Base-by-base conservation (phyloP, 2,113 vertebrate species). In the Mustelus asterias region DNA sequence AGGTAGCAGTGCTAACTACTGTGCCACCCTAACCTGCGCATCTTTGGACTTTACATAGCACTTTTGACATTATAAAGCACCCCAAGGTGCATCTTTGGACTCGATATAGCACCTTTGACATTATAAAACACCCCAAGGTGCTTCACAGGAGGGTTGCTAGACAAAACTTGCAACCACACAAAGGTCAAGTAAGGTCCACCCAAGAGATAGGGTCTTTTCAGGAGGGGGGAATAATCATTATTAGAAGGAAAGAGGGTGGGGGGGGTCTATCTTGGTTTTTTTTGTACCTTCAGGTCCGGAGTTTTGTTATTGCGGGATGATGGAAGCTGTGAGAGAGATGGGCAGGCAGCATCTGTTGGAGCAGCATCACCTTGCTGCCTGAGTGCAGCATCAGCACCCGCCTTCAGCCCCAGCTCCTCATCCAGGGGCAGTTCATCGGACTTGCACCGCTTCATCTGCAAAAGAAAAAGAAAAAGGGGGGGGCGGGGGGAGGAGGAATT, bases 271-370 rank as follows among this genome's bases (percentile, higher is more conserved):
- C 14, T 83, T n/a, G 16, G 10, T 16, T 29, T 9, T 10, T n/a
- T n/a, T 60, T 33, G 97, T 96, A 97, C 98, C 98, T 98, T 98
- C 97, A 98, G 97, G 96, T 98, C 98, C 37, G 98, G 98, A 96
- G 98, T 98, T 94, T 98, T 98, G 97, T 96, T 97, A 97, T 96
- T 97, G 70, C 98, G 97, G 6, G 96, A 72, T 96, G 65, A 96
- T 83, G 9, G 96, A 96, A 60, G 96, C 48, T 93, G 96, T 96
- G 96, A 29, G 96, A 97, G 93, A 37, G 41, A 72, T 69, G 94
- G 94, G 41, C 94, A 95, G 67, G 41, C 37, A 33, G 69, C 69
- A 11, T 95, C 94, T 70, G 63, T 10, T 33, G 94, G 37, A 76
- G 41, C 67, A 48, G 44, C 94, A 95, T 95, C 94, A 48, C 94